Conservation (phyloP, 53 echinoderm and acorn worm species). For the Hippasteria phrygiana region DNA sequence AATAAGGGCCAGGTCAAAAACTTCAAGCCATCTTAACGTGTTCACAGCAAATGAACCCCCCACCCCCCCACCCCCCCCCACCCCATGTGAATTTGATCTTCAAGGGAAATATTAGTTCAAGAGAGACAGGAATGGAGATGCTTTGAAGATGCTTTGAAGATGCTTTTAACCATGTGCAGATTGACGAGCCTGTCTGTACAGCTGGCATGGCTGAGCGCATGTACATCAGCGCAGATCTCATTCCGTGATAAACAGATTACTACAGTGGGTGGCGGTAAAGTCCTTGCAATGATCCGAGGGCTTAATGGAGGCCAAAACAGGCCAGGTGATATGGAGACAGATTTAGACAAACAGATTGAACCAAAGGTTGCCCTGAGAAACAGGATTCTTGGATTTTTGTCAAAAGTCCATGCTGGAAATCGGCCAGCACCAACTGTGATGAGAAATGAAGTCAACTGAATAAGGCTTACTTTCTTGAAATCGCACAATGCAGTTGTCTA, state of each 20-base stretch:
- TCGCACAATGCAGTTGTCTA: too few species aligned
- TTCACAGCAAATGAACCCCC: too few species aligned
- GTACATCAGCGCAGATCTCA: background rate
- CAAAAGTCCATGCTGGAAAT: background rate
- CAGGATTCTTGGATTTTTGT: background rate
- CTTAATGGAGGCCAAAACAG: constrained; percentile 17
- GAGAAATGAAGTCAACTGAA: too few species aligned
- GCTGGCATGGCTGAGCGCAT: background rate
- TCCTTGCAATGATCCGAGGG: background rate
- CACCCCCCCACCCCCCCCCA: too few species aligned
- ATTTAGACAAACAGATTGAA: background rate
- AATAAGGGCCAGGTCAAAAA: too few species aligned
- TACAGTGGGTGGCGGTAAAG: background rate
- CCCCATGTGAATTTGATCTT: background rate
- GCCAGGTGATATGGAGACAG: background rate
- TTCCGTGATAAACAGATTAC: constrained; percentile 11
- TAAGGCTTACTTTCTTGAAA: too few species aligned
- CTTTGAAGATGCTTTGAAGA: background rate
- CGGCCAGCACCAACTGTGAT: background rate
- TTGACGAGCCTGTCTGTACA: background rate
- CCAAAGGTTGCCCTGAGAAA: background rate
- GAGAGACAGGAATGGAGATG: background rate
- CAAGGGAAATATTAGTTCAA: background rate
- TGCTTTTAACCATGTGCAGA: constrained; percentile 19
- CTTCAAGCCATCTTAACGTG: too few species aligned